Evolutionary conservation across 1,140 invertebrate species (phyloP), one percentile per base, ranked within the genome.

Genomic region (Halotydeus destructor): DNA sequence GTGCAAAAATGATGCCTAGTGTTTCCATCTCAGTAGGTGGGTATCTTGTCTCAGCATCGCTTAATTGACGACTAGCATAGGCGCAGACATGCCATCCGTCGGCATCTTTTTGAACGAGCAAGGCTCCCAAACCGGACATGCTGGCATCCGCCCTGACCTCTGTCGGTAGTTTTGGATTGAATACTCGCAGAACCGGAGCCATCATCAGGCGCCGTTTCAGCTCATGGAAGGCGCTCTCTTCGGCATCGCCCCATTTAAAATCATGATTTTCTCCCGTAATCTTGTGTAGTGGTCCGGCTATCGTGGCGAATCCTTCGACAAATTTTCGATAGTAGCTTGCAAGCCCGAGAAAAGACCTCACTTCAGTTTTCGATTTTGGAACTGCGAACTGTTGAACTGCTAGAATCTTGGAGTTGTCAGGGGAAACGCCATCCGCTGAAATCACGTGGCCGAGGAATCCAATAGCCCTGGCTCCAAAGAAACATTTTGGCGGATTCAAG

Each of bases 21-120:
- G 65, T 52, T 57, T 71, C 64, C 46, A 61, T 48, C 49, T 69
- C 63, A 2, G 58, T 61, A 5, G 52, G 52, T 3, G 48, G 47
- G 43, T 62, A 67, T 21, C 65, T 64, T 31, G 40, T 43, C 50
- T 71, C 67, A 1, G 60, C 49, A 1, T 33, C 23, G 4, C 44
- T 54, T 5, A 68, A 40, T 9, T 28, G n/a, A 5, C 26, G 12
- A 19, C 4, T 5, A 31, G 12, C 5, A 28, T 40, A 40, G 5
- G 16, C 11, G 4, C 9, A 11, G 31, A 14, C 6, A 5, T 12
- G 21, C 9, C 18, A 3, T 30, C 16, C 16, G 9, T 6, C 21
- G 22, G 5, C 4, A n/a, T 40, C 21, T 25, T 9, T 4, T 35
- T 60, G 53, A 0, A 55, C 31, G 5, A 62, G 26, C 3, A 60